Base-by-base conservation (phyloP, 2,797 vertebrate species). In the Enteromius thamalakanensis region DNA sequence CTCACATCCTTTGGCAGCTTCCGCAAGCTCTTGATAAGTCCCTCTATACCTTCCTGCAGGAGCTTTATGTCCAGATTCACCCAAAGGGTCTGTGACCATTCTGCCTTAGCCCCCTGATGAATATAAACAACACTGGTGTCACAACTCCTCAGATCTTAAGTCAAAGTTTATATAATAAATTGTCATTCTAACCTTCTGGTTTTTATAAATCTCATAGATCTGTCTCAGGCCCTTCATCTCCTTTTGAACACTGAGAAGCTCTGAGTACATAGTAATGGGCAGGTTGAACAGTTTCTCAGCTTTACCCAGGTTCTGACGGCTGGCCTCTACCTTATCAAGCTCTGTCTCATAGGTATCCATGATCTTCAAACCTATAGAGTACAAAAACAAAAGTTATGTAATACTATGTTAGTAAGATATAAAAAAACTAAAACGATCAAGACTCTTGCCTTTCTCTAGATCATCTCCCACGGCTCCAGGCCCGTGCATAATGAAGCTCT, bases 71-170 rank as follows among this genome's bases (percentile, higher is more conserved):
- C 93, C 85, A 99, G 94, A 91, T 99, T 94, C 83, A 92, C 91
- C 98, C 98, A 99, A 64, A 99, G 92, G 0, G 96, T 97, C 93
- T 96, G 95, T 60, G 98, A 98, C 98, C 98, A 99, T 70, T 97
- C 93, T 11, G 94, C 87, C 89, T 98, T 98, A 71, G 97, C 96
- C 10, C 87, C 91, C 98, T 99, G 82, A 69, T 79, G 87, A 84
- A 0, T 32, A 81, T 11, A 65, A n/a, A 68, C 19, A 80, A n/a
- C 58, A 76, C 10, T 5, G 17, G 65, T 40, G 21, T 65, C 23
- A 49, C 10, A 49, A 15, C 6, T 37, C 17, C 17, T 64, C 58
- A 10, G 3, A 80, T 26, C 9, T 17, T 45, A 6, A 79, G 17
- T 75, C 1, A 72, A 17, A 7, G 17, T 62, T 10, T 53, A 51